phyloP scores from a whole-genome alignment of 2,888 invertebrate species.

The Heliconius cydno region DNA sequence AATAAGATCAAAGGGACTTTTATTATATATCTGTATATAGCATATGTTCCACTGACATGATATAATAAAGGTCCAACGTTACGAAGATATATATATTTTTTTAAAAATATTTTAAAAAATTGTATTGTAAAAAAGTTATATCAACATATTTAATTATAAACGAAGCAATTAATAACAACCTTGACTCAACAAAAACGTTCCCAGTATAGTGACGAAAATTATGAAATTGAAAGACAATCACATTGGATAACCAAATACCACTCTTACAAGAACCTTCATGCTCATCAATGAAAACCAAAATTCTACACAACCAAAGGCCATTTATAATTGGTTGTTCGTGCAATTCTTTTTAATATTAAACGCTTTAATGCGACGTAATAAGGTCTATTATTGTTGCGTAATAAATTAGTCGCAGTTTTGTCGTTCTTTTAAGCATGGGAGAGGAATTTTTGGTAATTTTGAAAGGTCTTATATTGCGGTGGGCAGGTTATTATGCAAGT shows the following conservation, averaged over 20 bases:
- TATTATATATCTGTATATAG: no score
- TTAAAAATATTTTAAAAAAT: no score
- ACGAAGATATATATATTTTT: no score
- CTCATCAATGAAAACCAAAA: constrained; percentile 45
- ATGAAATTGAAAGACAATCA: constrained; percentile 39
- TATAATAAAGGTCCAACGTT: no score
- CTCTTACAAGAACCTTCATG: constrained; percentile 48
- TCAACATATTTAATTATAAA: constrained; percentile 11
- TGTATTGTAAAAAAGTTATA: background rate
- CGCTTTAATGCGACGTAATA: constrained; percentile 23
- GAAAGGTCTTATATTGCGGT: constrained; percentile 40
- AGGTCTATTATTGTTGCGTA: constrained; percentile 22
- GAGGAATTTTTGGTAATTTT: constrained; percentile 42
- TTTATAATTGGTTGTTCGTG: constrained; percentile 46
- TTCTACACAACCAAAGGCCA: constrained; percentile 50
- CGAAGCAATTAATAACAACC: constrained; percentile 14
- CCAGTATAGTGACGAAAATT: constrained; percentile 28
- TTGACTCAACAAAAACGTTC: constrained; percentile 29
- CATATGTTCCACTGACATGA: no score
- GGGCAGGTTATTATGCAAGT: constrained; percentile 43
- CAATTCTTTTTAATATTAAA: constrained; percentile 20
- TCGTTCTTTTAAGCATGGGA: constrained; percentile 39
- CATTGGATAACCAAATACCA: constrained; percentile 37
- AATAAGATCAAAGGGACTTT: no score
- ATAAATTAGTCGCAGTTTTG: constrained; percentile 27